Conservation (phyloP, 2,113 vertebrate genomes). For the Taxidea taxus region DNA sequence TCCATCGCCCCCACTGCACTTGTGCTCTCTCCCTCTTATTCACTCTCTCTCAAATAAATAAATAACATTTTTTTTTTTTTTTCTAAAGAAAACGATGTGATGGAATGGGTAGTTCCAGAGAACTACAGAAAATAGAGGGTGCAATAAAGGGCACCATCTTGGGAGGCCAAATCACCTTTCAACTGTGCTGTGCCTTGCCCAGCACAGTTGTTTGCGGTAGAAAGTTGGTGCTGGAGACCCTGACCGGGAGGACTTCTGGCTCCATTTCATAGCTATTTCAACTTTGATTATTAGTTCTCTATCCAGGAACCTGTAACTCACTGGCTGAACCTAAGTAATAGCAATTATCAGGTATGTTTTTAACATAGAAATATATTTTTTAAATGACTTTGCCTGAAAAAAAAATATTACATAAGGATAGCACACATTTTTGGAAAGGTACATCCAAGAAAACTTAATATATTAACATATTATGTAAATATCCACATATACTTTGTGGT, state of each 20-base stretch:
- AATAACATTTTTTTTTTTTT: too few species aligned
- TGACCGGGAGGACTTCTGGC: not conserved
- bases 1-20: not conserved
- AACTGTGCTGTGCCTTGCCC: rapidly evolving
- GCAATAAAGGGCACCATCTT: not conserved
- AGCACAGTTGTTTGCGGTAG: not conserved
- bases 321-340: not conserved
- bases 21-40: not conserved
- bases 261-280: not conserved
- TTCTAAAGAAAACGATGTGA: not conserved
- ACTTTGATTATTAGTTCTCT: not conserved
- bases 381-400: not conserved
- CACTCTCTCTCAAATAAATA: too few species aligned
- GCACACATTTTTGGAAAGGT: not conserved
- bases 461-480: not conserved
- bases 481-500: not conserved
- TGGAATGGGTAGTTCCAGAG: not conserved
- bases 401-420: not conserved
- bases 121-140: not conserved
- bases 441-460: not conserved
- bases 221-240: not conserved
- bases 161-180: not conserved
- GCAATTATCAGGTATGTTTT: not conserved
- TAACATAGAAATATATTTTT: not conserved
- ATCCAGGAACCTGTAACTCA: not conserved